Percentiles rank a stretch among this genome's conserved stretches.
phyloP scores from a whole-genome alignment of 2,113 vertebrate species.

The Tachycineta bicolor region DNA sequence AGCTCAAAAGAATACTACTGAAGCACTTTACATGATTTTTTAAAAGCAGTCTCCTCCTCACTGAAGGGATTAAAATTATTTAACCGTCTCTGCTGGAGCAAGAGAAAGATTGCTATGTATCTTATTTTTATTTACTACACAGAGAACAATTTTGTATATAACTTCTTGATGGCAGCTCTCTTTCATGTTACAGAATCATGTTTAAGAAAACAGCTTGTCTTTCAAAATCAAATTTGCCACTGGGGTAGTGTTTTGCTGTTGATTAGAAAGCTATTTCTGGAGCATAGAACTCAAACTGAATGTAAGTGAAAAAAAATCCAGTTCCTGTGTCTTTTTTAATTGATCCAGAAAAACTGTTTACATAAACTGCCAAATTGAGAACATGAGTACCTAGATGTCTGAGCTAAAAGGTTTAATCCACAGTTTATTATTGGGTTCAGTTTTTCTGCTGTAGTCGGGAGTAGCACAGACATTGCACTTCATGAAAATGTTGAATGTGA shows the following conservation, averaged over 20 bases:
- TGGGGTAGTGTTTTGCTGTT: not conserved
- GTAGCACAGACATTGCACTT: not conserved
- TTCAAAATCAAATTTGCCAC: constrained; percentile 21
- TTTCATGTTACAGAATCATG: not conserved
- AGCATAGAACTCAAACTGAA: not conserved
- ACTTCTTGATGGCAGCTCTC: not conserved
- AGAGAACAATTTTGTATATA: not conserved
- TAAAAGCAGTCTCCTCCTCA: not conserved
- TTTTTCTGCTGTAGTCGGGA: not conserved
- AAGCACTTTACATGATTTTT: constrained; percentile 32
- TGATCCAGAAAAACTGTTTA: not conserved
- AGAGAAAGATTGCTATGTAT: not conserved
- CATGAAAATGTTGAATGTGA: not conserved
- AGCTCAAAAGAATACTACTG: not conserved
- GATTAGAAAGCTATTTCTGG: not conserved
- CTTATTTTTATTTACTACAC: constrained; percentile 15
- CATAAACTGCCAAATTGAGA: not conserved
- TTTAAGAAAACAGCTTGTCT: not conserved
- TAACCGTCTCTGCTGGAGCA: constrained; percentile 8
- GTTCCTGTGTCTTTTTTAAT: not conserved
- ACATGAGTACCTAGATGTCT: not conserved
- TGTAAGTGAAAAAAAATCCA: not conserved
- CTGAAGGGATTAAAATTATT: constrained; percentile 13
- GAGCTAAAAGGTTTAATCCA: not conserved
- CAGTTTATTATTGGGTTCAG: not conserved